Evolutionary conservation across 2,888 invertebrate species (phyloP).

Genomic region (Ormyrus rosae): DNA sequence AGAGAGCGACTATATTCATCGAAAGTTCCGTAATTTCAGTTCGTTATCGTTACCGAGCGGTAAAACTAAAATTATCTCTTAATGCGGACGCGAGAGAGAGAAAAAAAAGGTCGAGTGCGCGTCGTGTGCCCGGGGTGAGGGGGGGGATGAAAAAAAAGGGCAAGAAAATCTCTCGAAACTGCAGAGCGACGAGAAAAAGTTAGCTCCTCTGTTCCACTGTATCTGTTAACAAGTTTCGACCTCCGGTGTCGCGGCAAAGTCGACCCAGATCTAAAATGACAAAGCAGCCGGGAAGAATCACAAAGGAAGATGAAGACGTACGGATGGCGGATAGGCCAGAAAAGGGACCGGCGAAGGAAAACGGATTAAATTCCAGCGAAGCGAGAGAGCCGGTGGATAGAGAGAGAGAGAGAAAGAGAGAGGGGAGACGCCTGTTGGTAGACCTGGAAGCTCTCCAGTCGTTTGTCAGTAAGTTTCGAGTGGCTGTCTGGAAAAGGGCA

Average conservation of each 20-base stretch:
- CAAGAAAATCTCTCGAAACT: too few species aligned
- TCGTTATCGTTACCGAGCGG: background rate
- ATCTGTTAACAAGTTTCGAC: constrained; percentile 28
- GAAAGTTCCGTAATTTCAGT: background rate
- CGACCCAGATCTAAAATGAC: constrained; percentile 5
- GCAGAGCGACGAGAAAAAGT: background rate
- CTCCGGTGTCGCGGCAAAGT: background rate
- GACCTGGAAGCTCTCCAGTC: constrained; percentile 45
- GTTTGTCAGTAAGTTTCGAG: constrained; percentile 60
- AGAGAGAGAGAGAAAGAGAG: background rate
- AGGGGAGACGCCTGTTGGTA: constrained; percentile 48
- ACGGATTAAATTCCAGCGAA: constrained; percentile 34
- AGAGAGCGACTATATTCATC: too few species aligned
- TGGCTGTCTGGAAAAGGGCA: constrained; percentile 42
- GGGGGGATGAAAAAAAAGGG: too few species aligned
- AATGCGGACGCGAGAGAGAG: background rate
- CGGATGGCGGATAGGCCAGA: background rate
- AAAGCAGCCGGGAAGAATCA: background rate
- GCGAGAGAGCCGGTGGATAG: background rate
- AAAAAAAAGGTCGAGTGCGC: background rate
- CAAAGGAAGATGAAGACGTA: background rate
- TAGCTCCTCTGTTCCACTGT: background rate
- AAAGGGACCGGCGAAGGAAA: background rate
- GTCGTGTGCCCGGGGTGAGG: too few species aligned
- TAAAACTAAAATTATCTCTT: too few species aligned